Conservation (phyloP, 2,888 invertebrate genomes). For the Noctuana brunneofusca region DNA sequence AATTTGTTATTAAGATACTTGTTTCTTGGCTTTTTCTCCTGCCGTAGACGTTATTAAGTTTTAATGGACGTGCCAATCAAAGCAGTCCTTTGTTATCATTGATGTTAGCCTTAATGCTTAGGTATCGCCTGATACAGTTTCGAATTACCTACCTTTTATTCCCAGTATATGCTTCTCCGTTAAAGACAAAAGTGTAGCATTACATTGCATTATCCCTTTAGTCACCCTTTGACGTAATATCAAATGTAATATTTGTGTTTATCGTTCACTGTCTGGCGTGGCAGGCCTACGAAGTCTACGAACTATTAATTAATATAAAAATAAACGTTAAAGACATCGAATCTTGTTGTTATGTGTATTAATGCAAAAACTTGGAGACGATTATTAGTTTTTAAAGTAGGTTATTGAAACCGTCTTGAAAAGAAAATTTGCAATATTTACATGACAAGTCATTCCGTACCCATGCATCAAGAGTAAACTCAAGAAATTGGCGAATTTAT, state of each 20-base stretch:
- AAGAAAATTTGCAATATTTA: too few species aligned
- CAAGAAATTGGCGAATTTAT: conserved; percentile 18
- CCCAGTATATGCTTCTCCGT: neutral
- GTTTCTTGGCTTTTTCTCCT: neutral
- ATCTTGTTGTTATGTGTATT: neutral
- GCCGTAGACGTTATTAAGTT: neutral
- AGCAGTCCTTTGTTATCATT: neutral
- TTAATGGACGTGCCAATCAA: conserved; percentile 22
- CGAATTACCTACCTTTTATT: conserved; percentile 6
- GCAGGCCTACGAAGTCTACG: neutral
- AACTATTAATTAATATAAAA: neutral
- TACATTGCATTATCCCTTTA: conserved; percentile 21
- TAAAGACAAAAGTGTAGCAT: neutral
- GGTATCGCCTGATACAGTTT: neutral
- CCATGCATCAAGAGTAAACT: too few species aligned
- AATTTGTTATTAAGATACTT: neutral
- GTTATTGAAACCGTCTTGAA: neutral
- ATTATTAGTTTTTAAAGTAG: neutral
- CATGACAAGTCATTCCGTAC: too few species aligned
- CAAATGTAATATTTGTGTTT: neutral
- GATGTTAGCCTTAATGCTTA: conserved; percentile 4
- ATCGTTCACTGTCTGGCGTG: neutral
- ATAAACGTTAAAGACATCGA: neutral
- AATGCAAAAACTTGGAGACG: too few species aligned
- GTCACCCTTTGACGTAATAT: neutral